Conservation (phyloP, 2,113 vertebrate species). For the Eonycteris spelaea region DNA sequence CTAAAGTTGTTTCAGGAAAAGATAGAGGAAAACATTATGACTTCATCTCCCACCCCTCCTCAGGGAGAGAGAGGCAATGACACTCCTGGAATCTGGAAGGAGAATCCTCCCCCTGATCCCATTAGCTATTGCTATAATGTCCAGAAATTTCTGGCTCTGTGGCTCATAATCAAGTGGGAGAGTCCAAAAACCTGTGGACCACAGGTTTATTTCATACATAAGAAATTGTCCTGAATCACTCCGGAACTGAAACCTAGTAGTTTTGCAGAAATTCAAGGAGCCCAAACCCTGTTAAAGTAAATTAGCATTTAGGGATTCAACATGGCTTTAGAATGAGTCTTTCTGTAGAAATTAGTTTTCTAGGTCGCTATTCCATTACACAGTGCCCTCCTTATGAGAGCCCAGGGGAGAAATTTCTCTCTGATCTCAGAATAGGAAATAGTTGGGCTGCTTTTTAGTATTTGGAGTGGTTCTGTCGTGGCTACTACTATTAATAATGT, state of each 20-base stretch:
- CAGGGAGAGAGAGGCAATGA: neutral
- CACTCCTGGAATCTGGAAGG: neutral
- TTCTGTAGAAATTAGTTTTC: constrained; percentile 53
- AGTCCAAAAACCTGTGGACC: neutral
- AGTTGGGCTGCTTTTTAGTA: neutral
- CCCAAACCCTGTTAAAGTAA: neutral
- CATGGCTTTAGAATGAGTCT: neutral
- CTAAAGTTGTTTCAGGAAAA: neutral
- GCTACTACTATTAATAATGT: neutral
- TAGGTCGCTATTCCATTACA: constrained; percentile 44
- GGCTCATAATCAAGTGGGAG: neutral
- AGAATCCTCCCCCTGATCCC: neutral
- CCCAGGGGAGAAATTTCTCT: constrained; percentile 22
- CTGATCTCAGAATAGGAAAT: constrained; percentile 15
- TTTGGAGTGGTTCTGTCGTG: neutral
- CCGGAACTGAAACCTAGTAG: neutral
- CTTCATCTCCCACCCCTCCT: neutral
- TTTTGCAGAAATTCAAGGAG: constrained; percentile 17
- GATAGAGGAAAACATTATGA: neutral
- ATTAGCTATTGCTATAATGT: neutral
- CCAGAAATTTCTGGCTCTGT: neutral
- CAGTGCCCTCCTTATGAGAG: constrained; percentile 47
- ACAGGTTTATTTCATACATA: neutral
- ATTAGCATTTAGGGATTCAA: constrained; percentile 32
- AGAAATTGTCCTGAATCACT: neutral